These are phyloP conservation scores for Rhadina sibilatrix DNA, from an alignment of 2,113 vertebrate genomes.

Conservation along the genomic window DNA sequence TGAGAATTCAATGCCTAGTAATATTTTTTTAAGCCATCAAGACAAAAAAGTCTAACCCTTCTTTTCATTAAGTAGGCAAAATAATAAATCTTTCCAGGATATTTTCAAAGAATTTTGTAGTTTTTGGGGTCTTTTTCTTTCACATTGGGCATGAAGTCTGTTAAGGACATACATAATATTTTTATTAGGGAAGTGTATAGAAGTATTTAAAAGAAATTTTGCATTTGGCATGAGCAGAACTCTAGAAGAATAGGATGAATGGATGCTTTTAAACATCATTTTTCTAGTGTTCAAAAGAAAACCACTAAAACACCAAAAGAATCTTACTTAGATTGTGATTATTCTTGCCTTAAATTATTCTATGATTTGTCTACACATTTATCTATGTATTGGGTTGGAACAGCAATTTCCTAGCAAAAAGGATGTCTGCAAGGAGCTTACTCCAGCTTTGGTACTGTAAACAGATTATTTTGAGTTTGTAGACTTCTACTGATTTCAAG, in stretches of 20 bases:
- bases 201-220: background rate
- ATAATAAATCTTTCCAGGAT: background rate
- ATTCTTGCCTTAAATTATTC: background rate
- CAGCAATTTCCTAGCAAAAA: background rate
- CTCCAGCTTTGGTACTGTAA: background rate
- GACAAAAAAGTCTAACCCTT: fast-evolving
- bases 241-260: background rate
- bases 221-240: background rate
- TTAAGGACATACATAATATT: background rate
- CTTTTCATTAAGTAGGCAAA: background rate
- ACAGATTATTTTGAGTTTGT: background rate
- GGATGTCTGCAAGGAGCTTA: background rate
- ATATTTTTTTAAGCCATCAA: background rate
- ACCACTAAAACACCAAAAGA: fast-evolving
- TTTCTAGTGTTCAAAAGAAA: background rate
- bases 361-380: background rate
- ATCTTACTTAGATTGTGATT: background rate
- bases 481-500: background rate
- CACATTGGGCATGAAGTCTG: background rate
- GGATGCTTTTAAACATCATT: background rate
- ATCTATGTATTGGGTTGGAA: no score
- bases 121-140: background rate
- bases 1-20: background rate
- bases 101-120: background rate
- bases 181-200: background rate